Percentiles rank a stretch among this genome's conserved stretches.
phyloP scores from a whole-genome alignment of 30 jellyfish, hydroid and myxozoan species.

The Cassiopea xamachana region DNA sequence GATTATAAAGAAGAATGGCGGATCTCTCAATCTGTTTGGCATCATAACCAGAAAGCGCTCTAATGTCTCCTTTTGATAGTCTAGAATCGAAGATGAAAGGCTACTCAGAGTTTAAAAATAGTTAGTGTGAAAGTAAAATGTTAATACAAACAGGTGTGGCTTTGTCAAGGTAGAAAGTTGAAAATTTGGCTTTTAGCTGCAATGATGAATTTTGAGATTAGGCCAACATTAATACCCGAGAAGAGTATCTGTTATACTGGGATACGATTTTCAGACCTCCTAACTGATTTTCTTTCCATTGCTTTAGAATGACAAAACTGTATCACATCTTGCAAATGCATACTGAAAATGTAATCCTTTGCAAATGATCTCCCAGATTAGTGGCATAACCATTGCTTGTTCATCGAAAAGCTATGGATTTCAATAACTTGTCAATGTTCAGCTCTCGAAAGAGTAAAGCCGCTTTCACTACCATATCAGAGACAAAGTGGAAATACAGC shows the following conservation, averaged over 20 bases:
- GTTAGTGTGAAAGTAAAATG: not conserved
- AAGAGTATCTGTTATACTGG: constrained; percentile 28
- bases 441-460: not conserved
- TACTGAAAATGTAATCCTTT: constrained; percentile 24
- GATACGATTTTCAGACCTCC: constrained; percentile 42
- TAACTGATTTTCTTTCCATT: constrained; percentile 29
- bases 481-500: too few relatives aligned
- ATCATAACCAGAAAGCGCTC: constrained; percentile 12
- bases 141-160: not conserved
- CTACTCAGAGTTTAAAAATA: not conserved
- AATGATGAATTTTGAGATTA: not conserved
- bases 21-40: constrained; percentile 24
- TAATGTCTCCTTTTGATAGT: constrained; percentile 22
- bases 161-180: not conserved
- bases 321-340: constrained; percentile 53
- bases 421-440: not conserved
- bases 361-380: constrained; percentile 5
- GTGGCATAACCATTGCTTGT: not conserved
- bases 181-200: not conserved
- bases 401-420: not conserved
- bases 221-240: not conserved
- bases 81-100: not conserved
- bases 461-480: not conserved
- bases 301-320: constrained; percentile 41
- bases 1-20: constrained; percentile 51